Evolutionary conservation across 2,797 vertebrate genomes (phyloP).

Genomic region (Australoheros facetus): DNA sequence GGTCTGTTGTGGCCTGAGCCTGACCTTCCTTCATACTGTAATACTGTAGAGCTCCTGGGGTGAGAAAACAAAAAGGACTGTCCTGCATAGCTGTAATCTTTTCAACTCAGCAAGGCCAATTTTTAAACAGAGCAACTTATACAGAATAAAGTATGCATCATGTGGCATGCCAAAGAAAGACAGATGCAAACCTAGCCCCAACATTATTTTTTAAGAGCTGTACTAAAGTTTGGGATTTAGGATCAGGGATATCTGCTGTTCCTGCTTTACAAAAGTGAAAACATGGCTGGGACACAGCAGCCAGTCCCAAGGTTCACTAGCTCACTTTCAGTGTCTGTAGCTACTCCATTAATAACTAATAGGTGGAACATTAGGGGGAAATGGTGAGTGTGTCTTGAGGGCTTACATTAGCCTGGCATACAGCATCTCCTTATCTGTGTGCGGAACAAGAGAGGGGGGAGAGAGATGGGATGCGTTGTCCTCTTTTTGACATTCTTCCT

Average conservation of each 20-base stretch:
- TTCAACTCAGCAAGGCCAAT: constrained; percentile 11
- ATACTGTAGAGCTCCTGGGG: constrained; percentile 27
- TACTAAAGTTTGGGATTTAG: constrained; percentile 45
- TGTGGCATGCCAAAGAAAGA: constrained; percentile 28
- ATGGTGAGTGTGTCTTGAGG: constrained; percentile 72
- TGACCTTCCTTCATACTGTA: constrained; percentile 59
- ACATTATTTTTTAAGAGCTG: constrained; percentile 35
- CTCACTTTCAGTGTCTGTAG: constrained; percentile 67
- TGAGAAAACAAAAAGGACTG: constrained; percentile 37
- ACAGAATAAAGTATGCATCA: constrained; percentile 55
- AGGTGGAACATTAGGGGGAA: constrained; percentile 70
- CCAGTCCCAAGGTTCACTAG: constrained; percentile 61
- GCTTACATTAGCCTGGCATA: constrained; percentile 71
- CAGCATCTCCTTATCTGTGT: constrained; percentile 66
- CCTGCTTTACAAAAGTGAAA: constrained; percentile 51
- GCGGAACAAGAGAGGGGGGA: constrained; percentile 45
- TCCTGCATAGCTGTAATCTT: constrained; percentile 39
- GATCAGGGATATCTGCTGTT: constrained; percentile 44
- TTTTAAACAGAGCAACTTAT: not conserved
- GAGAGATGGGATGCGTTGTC: constrained; percentile 39
- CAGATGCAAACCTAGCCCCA: constrained; percentile 34
- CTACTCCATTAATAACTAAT: constrained; percentile 78
- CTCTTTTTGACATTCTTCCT: constrained; percentile 70
- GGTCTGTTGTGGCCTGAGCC: constrained; percentile 25
- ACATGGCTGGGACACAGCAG: constrained; percentile 31